phyloP scores from a whole-genome alignment of 1,140 invertebrate genomes.

The Bombus soroeensis region DNA sequence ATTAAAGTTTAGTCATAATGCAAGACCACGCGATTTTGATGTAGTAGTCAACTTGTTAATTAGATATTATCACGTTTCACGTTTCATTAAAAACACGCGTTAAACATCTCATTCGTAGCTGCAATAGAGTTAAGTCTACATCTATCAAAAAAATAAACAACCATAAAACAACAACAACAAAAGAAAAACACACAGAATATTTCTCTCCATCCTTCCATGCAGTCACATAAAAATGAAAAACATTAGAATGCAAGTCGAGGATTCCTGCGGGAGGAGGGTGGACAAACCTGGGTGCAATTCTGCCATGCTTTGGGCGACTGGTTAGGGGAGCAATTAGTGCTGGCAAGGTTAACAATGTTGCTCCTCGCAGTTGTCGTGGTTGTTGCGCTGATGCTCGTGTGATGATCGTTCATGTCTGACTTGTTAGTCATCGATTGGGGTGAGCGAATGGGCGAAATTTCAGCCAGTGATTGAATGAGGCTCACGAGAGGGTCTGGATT shows the following conservation, averaged over 20 bases:
- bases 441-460: conserved; percentile 75
- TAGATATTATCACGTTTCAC: too few species aligned
- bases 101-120: not conserved
- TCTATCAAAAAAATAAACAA: not conserved
- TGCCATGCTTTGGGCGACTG: conserved; percentile 82
- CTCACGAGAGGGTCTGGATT: conserved; percentile 77
- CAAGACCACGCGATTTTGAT: too few species aligned
- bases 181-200: not conserved
- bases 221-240: not conserved
- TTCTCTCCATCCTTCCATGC: not conserved
- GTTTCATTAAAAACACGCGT: too few species aligned
- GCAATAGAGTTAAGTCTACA: not conserved
- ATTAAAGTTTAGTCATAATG: too few species aligned
- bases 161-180: not conserved
- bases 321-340: conserved; percentile 79
- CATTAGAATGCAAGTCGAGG: not conserved
- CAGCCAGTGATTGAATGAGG: conserved; percentile 81
- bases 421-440: conserved; percentile 69
- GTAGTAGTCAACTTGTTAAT: too few species aligned
- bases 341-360: conserved; percentile 67
- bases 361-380: conserved; percentile 60
- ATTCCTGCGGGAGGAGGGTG: conserved; percentile 44
- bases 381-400: conserved; percentile 58
- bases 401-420: conserved; percentile 62
- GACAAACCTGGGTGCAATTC: conserved; percentile 80